Evolutionary conservation across 2,888 invertebrate genomes (phyloP).

Genomic region (Ischnura elegans): DNA sequence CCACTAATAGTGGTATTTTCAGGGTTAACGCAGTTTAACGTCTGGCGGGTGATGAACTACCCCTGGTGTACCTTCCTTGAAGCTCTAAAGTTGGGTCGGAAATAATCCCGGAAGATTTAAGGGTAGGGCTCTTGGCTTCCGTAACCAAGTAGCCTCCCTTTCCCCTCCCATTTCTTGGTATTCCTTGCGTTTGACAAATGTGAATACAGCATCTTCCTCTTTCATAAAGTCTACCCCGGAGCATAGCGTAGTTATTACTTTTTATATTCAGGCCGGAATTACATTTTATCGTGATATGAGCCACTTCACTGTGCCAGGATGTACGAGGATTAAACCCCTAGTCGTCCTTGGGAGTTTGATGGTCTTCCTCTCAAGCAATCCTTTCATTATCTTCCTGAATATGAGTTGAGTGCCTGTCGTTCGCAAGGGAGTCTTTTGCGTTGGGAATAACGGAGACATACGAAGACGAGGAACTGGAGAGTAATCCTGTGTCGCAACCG

Average conservation of each 20-base stretch:
- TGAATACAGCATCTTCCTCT: slow-evolving; percentile 20
- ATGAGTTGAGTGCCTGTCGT: neutral
- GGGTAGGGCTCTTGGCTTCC: neutral
- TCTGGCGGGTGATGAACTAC: slow-evolving; percentile 4
- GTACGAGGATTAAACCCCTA: neutral
- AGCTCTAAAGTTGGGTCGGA: slow-evolving; percentile 11
- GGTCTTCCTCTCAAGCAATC: neutral
- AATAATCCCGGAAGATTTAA: slow-evolving; percentile 27
- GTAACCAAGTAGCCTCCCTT: neutral
- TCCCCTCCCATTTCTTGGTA: neutral
- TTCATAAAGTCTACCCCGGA: neutral
- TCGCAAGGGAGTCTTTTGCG: neutral
- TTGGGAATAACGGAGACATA: too few relatives aligned
- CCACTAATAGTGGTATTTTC: neutral
- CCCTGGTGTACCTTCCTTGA: neutral
- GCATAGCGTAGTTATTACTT: slow-evolving; percentile 9
- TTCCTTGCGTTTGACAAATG: neutral
- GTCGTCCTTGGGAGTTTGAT: neutral
- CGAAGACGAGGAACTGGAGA: too few relatives aligned
- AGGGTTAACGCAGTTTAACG: slow-evolving; percentile 11
- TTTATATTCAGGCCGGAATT: neutral
- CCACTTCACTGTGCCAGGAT: neutral
- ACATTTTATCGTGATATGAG: neutral
- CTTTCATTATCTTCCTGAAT: neutral
- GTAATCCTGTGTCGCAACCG: too few relatives aligned